These are phyloP conservation scores for Cristatella mucedo DNA, from an alignment of 2,888 invertebrate genomes.

Conservation along the genomic window DNA sequence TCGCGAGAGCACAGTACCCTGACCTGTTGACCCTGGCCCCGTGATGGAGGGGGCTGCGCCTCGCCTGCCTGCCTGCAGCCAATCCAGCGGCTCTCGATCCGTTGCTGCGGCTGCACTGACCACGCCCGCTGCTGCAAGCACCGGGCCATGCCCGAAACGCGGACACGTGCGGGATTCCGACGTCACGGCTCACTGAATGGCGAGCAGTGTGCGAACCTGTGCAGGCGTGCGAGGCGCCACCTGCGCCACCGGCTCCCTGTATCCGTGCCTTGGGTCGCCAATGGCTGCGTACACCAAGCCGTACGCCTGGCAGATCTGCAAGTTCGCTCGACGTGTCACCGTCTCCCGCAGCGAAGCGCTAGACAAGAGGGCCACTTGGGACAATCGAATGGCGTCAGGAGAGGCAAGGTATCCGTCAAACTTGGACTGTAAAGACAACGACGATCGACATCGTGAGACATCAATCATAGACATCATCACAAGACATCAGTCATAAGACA, in stretches of 20 bases:
- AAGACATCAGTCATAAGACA: background rate
- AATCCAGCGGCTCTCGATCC: too few species aligned
- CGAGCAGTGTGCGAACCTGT: constrained; percentile 35
- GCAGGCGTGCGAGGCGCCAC: constrained; percentile 61
- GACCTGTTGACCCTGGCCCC: too few species aligned
- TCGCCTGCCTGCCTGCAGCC: too few species aligned
- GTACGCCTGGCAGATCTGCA: constrained; percentile 73
- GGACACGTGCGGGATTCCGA: too few species aligned
- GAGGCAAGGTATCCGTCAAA: constrained; percentile 69
- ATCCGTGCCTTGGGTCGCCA: constrained; percentile 59
- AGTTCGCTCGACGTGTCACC: constrained; percentile 60
- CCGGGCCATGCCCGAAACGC: too few species aligned
- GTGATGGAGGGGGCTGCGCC: too few species aligned
- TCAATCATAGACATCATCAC: constrained; percentile 1
- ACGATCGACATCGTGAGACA: background rate
- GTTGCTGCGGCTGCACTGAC: too few species aligned
- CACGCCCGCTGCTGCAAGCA: too few species aligned
- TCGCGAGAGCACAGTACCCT: too few species aligned
- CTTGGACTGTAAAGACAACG: constrained; percentile 50
- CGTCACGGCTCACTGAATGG: too few species aligned
- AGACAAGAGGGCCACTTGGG: constrained; percentile 67
- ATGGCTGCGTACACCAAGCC: constrained; percentile 66
- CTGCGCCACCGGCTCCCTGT: constrained; percentile 54
- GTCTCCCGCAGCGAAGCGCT: constrained; percentile 48
- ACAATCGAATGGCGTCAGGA: constrained; percentile 65